phyloP scores from a whole-genome alignment of 2,113 vertebrate genomes.

The Hucho hucho region DNA sequence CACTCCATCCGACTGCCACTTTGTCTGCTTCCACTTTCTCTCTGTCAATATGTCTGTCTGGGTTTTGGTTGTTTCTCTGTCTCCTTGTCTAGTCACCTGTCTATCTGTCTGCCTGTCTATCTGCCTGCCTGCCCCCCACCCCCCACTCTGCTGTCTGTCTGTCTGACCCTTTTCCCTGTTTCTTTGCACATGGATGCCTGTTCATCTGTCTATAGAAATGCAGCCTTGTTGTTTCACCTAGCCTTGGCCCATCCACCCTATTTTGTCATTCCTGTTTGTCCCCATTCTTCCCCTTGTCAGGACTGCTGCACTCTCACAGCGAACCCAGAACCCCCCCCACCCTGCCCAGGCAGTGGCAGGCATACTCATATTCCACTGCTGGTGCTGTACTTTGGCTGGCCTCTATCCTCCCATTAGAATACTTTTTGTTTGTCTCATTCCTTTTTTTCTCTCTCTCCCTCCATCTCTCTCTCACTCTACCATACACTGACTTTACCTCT shows the following conservation, averaged over 20 bases:
- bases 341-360: constrained; percentile 14
- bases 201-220: no score
- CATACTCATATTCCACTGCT: constrained; percentile 16
- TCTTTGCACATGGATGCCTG: neutral
- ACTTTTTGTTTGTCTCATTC: constrained; percentile 4
- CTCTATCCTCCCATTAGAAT: constrained; percentile 17
- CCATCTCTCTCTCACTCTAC: neutral
- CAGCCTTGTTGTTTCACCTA: neutral
- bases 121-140: neutral
- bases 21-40: neutral
- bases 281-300: constrained; percentile 6
- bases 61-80: neutral
- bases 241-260: no score
- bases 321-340: constrained; percentile 19
- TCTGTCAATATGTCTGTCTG: neutral
- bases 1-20: neutral
- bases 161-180: neutral
- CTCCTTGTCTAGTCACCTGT: neutral
- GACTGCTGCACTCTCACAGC: constrained; percentile 18
- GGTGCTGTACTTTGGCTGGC: constrained; percentile 6
- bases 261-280: no score
- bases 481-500: no score
- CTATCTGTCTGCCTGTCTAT: neutral
- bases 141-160: neutral
- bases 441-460: neutral